Evolutionary conservation across 2,113 vertebrate genomes (phyloP), one percentile per base, ranked within the genome.

Genomic region (Chaetodon auriga): DNA sequence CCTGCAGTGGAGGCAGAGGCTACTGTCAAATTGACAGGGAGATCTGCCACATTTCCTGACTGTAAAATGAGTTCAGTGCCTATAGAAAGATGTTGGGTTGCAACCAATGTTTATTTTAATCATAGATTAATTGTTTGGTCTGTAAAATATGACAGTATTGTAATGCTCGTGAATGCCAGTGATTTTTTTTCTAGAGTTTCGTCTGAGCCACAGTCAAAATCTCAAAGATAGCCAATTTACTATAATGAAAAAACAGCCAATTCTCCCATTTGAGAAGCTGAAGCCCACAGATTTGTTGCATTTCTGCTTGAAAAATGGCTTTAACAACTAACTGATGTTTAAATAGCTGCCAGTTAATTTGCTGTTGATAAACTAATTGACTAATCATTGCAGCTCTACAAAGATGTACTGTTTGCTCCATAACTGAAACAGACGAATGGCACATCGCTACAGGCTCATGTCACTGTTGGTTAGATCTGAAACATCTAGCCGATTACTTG

Each of bases 31-130:
- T 51, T 25, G 12, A 68, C 30, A 38, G 57, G 25, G 23, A 41
- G 49, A 57, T 65, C 13, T 51, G 18, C 38, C 38, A 55, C 54
- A 69, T 41, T 25, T 57, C 25, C 36, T 45, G 45, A 72, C 62
- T 83, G 58, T 75, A 55, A 77, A 64, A 58, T 68, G 43, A 69
- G 71, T 43, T 57, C n/a, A 64, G 5, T 36, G 18, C 43, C 25
- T 48, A 38, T 23, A 57, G 14, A 75, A 61, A 71, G 65, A 78
- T 54, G 7, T 45, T 53, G 19, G 14, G 46, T 51, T 41, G 14
- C 21, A 62, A 41, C 7, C 19, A 61, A 25, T 0, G 0, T 38
- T 25, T 23, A 1, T 55, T 72, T 30, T 35, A 0, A 46, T 35
- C n/a, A 48, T 73, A 2, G 30, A 45, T 25, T 13, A 43, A 45